Base-by-base conservation (phyloP, 2,797 vertebrate species). In the Pangasius mekongensis region DNA sequence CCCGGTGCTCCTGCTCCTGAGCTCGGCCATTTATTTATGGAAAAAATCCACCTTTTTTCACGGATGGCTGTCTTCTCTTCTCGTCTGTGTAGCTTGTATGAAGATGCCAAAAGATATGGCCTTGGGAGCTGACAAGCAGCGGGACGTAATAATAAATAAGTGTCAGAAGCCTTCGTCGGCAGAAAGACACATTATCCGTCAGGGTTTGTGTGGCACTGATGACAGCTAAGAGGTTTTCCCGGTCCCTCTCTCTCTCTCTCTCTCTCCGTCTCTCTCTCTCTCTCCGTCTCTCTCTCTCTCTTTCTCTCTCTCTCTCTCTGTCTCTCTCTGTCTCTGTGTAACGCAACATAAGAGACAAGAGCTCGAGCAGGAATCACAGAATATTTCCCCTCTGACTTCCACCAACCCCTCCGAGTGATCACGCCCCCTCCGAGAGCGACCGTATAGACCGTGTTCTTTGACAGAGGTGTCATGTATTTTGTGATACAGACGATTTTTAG, bases 131-230 rank as follows among this genome's bases (percentile, higher is more conserved):
- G 85, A 83, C 89, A 78, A 36, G 83, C 67, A 66, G 60, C 66
- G 1, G 56, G 30, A 78, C 62, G 24, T 74, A 88, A 87, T 88
- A 87, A 90, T 89, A 89, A 89, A 88, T 88, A 88, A 71, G 84
- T 86, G 88, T 64, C 86, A 90, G 83, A 83, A 74, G 52, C 52
- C 77, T 85, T 90, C 83, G 84, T 89, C 22, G 13, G 13, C 54
- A 64, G 84, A 91, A 83, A 87, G 85, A 82, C 87, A 89, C 54
- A 90, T 87, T 89, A 89, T 91, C 85, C 89, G 33, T 76, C 62
- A 81, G 86, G 83, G 54, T 87, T 89, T 88, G 84, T 88, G 87
- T 85, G 85, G 83, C 58, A 36, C 85, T 89, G 89, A 77, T 52
- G 84, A 89, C 54, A 87, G 87, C 90, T 87, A 87, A 90, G 86